Evolutionary conservation across 1,140 invertebrate species (phyloP), one percentile per base, ranked within the genome.

Genomic region (Probaryconus sp.): DNA sequence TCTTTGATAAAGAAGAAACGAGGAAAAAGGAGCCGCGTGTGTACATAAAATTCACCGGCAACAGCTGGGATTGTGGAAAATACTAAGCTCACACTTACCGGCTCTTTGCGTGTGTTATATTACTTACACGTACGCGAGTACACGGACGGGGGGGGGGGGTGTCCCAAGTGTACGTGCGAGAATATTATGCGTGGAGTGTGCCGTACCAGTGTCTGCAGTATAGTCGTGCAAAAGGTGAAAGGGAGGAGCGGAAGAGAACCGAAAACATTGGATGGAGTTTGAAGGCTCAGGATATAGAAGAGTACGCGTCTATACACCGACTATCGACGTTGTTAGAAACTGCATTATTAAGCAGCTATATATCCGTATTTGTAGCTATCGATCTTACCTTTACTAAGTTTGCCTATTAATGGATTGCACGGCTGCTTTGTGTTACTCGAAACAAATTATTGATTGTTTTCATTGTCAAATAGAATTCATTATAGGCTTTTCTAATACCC

Each of bases 301-400:
- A 45, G 37, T 17, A 73, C 55, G 24, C 70, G 48, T 43, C 35
- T 42, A 55, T 50, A 55, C 26, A 47, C 14, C 18, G 17, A 50
- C 55, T 53, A 35, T 42, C 69, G 42, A 64, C 37, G 61, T 58
- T 61, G 76, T 81, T 82, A 83, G 81, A 80, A 76, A 76, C 64
- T 81, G 79, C 80, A 81, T 81, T 83, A 81, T 83, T 82, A 81
- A 81, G 74, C 67, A 48, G 60, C 71, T 77, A 70, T 81, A 83
- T 84, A 81, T 83, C 79, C 76, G 80, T 63, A 68, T 71, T 71
- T 63, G 69, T 69, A 75, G 74, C 74, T 73, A 71, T 76, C 69
- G 70, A 77, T 56, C 71, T 73, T 64, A 58, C 69, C 50, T 80
- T 63, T 75, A 68, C 58, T 37, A 63, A 61, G 56, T 73, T 65